Base-by-base conservation (phyloP, 2,888 invertebrate genomes). In the Choristoneura rosaceana region DNA sequence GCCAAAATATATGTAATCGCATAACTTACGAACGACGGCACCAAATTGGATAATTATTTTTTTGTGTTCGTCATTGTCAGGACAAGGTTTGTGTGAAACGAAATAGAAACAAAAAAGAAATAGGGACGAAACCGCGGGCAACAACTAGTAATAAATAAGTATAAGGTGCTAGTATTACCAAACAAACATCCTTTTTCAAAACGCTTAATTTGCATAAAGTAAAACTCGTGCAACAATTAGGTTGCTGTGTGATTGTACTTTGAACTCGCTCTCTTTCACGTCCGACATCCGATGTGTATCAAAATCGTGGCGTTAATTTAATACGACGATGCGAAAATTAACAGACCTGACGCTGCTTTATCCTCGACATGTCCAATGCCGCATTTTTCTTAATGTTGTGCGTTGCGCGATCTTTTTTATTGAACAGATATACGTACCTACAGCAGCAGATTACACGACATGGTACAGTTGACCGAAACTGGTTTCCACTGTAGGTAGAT, bases 311-410 rank as follows among this genome's bases (percentile, higher is more conserved):
- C 81, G 81, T 84, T 83, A 82, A 80, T 83, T 61, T 81, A 74
- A 79, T 77, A 79, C 82, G 79, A 82, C 83, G 76, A 80, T 77
- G 79, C 77, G 70, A 82, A 82, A 82, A 78, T 80, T 75, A 73
- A 78, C 71, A 63, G 67, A 73, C 78, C 76, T 59, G 50, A 68
- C 41, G 62, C 41, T 33, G 25, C 63, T 68, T 71, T 71, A 62
- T 68, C 15, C 33, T 25, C 5, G 15, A 73, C 69, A 62, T 74
- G 71, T 75, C 76, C 75, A 75, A 76, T 76, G 77, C 76, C 59
- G 61, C 15, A 15, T 55, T 55, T 55, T 4, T 17, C 52, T 8
- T 17, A 9, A 9, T 8, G 15, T n/a, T 50, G 15, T 15, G 8
- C 17, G 5, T n/a, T 12, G 43, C 9, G 10, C 9, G 10, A 43